Base-by-base conservation (phyloP, 2,113 vertebrate genomes). In the Galbula dea region DNA sequence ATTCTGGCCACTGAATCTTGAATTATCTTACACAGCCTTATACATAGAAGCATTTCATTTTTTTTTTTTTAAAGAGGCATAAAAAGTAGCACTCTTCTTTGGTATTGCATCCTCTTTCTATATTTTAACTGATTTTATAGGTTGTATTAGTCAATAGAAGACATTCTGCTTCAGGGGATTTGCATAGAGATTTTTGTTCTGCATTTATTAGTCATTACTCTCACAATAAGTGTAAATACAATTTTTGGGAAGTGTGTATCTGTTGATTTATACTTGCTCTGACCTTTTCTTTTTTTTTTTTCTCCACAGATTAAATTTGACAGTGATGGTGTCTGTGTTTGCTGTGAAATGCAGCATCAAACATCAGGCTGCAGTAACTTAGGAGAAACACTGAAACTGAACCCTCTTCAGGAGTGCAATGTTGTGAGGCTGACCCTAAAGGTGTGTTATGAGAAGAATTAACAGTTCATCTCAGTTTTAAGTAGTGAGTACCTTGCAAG, bases 251-350 rank as follows among this genome's bases (percentile, higher is more conserved):
- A 65, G 26, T 11, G 27, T 51, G 19, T 4, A 83, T 88, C 52
- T 94, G 43, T 94, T 55, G 19, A 80, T 84, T 85, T 73, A 30
- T 83, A 43, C 46, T 89, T 78, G 71, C 32, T 45, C 74, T 96
- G 74, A 83, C 72, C 52, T 61, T 92, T 86, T 86, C 78, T 76
- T 86, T 91, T 73, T 61, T 67, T 9, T 9, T 4, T 86, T 39
- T 9, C 5, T 92, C 91, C 46, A 16, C 92, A 99, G 98, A 98
- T 99, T 62, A 98, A 98, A 96, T 98, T 99, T 21, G 99, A 99
- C 98, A 99, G 98, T 17, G 99, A 99, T 66, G 99, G 99, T 68
- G 99, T 99, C 94, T 99, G 99, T 83, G 99, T 99, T 52, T 99
- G 99, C 98, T 99, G 99, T 52, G 98, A 99, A 95, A 97, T 98